These are phyloP conservation scores for Candoia aspera DNA, from an alignment of 2,113 vertebrate species.

Conservation along the genomic window DNA sequence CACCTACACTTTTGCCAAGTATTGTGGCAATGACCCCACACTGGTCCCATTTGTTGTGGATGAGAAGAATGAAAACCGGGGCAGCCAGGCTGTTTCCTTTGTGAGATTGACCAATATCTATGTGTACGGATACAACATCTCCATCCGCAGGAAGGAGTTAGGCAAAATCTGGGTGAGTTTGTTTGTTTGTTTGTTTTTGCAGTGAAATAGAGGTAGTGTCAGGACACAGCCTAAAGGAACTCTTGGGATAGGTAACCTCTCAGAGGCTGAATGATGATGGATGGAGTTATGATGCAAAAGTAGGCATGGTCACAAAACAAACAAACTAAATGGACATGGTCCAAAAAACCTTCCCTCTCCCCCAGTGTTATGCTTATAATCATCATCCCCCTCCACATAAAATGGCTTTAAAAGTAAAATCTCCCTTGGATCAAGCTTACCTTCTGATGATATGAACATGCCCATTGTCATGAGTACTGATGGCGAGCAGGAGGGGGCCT, in stretches of 20 bases:
- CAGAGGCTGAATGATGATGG: neutral
- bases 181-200: neutral
- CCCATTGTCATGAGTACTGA: too few species aligned
- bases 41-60: constrained; percentile 79
- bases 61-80: constrained; percentile 80
- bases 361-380: too few species aligned
- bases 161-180: constrained; percentile 79
- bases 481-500: too few species aligned
- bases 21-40: constrained; percentile 56
- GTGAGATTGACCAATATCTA: constrained; percentile 70
- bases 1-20: constrained; percentile 73
- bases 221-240: neutral
- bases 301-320: neutral
- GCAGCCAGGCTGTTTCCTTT: constrained; percentile 72
- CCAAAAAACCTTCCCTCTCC: too few species aligned
- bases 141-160: constrained; percentile 69
- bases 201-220: neutral
- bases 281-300: neutral
- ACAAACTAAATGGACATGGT: too few species aligned
- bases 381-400: too few species aligned
- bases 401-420: too few species aligned
- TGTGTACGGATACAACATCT: constrained; percentile 68
- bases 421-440: too few species aligned
- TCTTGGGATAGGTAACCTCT: neutral
- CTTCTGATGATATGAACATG: too few species aligned